Percentiles rank a stretch among this genome's conserved stretches.
Evolutionary conservation across 2,888 invertebrate genomes (phyloP).

Genomic region (Danaus chrysippus): DNA sequence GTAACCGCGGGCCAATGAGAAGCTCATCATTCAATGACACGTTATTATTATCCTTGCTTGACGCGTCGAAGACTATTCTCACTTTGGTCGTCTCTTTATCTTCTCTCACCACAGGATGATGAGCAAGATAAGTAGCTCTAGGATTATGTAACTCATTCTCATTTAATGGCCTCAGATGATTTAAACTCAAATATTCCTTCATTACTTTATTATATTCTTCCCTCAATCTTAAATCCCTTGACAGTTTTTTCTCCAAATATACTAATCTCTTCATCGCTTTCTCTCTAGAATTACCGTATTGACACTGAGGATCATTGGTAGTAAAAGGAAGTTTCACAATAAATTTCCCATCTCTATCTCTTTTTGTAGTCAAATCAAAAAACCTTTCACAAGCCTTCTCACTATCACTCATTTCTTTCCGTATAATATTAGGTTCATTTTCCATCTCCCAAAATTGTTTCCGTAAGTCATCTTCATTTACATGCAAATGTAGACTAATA

Average conservation of each 20-base stretch:
- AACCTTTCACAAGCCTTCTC: slow-evolving; percentile 21
- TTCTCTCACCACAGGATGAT: slow-evolving; percentile 30
- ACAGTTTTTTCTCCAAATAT: slow-evolving; percentile 8
- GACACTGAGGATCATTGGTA: slow-evolving; percentile 10
- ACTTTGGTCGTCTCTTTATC: slow-evolving; percentile 36
- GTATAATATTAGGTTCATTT: slow-evolving; percentile 16
- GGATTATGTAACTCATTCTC: slow-evolving; percentile 11
- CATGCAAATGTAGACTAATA: slow-evolving; percentile 25
- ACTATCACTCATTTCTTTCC: slow-evolving; percentile 12
- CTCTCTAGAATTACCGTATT: too few species aligned
- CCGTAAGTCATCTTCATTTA: slow-evolving; percentile 30
- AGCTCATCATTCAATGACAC: slow-evolving; percentile 36
- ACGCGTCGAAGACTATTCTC: slow-evolving; percentile 38
- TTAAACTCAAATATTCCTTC: slow-evolving; percentile 22
- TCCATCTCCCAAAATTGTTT: slow-evolving; percentile 28
- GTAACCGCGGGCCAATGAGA: slow-evolving; percentile 27
- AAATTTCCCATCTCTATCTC: slow-evolving; percentile 23
- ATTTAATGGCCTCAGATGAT: slow-evolving; percentile 22
- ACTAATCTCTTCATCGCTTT: slow-evolving; percentile 12
- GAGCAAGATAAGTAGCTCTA: slow-evolving; percentile 23
- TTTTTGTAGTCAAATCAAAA: slow-evolving; percentile 28
- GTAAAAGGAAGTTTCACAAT: slow-evolving; percentile 15
- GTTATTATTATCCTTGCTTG: slow-evolving; percentile 28
- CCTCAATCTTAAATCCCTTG: slow-evolving; percentile 13
- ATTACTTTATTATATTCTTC: slow-evolving; percentile 26